Conservation (phyloP, 92 coral and sea anemone species). For the Palythoa heliodiscus region DNA sequence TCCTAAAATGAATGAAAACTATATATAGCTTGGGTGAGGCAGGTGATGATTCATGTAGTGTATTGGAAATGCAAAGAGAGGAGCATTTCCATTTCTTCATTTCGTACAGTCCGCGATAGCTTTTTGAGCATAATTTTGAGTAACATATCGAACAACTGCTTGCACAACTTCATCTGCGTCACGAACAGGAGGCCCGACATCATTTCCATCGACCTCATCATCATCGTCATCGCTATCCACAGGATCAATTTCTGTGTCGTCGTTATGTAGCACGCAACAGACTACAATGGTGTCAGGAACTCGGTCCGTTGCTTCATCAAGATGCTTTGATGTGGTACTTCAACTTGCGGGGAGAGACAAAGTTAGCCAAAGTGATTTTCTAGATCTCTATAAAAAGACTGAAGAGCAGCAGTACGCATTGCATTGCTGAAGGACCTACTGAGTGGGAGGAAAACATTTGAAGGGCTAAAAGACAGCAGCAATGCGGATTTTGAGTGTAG, state of each 20-base stretch:
- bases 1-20: not conserved
- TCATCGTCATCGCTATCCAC: constrained; percentile 22
- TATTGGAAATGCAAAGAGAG: constrained; percentile 20
- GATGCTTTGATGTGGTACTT: too few species aligned
- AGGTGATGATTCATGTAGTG: constrained; percentile 29
- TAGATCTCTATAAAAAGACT: too few species aligned
- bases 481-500: too few species aligned
- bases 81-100: constrained; percentile 13
- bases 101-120: constrained; percentile 28
- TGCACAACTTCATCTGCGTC: constrained; percentile 44
- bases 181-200: constrained; percentile 21
- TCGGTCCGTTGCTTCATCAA: constrained; percentile 11
- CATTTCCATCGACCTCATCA: constrained; percentile 11
- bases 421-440: too few species aligned
- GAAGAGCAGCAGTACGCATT: too few species aligned
- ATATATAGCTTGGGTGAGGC: constrained; percentile 5
- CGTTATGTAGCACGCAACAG: constrained; percentile 40
- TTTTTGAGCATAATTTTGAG: constrained; percentile 39
- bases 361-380: too few species aligned
- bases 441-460: too few species aligned
- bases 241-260: constrained; percentile 28
- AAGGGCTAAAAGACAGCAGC: too few species aligned
- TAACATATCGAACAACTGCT: constrained; percentile 52
- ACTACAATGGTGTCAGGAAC: constrained; percentile 18
- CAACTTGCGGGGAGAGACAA: too few species aligned